Percentiles rank a stretch among this genome's conserved stretches.
Evolutionary conservation across 2,797 vertebrate species (phyloP).

Genomic region (Argentina silus): DNA sequence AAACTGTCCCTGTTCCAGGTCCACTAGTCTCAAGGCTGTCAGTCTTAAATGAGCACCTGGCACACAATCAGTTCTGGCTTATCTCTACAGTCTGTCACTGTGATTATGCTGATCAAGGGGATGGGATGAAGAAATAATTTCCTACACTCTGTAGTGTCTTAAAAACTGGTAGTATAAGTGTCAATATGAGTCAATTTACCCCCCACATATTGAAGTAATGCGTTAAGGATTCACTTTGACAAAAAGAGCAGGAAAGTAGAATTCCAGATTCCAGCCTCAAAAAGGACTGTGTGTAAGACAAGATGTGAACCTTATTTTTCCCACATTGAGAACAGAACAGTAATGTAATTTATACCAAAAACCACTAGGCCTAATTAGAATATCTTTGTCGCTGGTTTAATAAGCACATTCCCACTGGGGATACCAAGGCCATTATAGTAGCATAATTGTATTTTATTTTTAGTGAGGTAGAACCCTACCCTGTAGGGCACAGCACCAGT

Average conservation of each 20-base stretch:
- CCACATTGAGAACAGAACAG: conserved; percentile 37
- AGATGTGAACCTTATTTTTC: conserved; percentile 34
- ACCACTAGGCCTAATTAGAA: conserved; percentile 73
- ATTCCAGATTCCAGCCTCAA: conserved; percentile 12
- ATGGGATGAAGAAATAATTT: conserved; percentile 36
- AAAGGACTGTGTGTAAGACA: conserved; percentile 13
- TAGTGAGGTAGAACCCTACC: conserved; percentile 71
- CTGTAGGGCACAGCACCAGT: conserved; percentile 53
- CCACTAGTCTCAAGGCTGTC: not conserved
- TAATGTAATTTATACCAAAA: conserved; percentile 42
- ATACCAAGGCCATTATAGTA: conserved; percentile 73
- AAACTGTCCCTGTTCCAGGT: conserved; percentile 1
- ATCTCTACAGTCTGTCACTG: conserved; percentile 27
- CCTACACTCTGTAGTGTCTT: no score
- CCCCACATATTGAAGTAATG: not conserved
- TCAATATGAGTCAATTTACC: not conserved
- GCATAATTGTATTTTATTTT: conserved; percentile 85
- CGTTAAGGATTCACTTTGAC: not conserved
- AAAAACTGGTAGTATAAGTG: not conserved
- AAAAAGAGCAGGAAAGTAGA: not conserved
- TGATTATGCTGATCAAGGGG: conserved; percentile 58
- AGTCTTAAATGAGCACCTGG: conserved; percentile 30
- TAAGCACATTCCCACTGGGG: conserved; percentile 76
- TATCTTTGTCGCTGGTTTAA: conserved; percentile 70
- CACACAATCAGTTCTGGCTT: conserved; percentile 26